Conservation (phyloP, 2,797 vertebrate species). For the Bothrops alternatus region DNA sequence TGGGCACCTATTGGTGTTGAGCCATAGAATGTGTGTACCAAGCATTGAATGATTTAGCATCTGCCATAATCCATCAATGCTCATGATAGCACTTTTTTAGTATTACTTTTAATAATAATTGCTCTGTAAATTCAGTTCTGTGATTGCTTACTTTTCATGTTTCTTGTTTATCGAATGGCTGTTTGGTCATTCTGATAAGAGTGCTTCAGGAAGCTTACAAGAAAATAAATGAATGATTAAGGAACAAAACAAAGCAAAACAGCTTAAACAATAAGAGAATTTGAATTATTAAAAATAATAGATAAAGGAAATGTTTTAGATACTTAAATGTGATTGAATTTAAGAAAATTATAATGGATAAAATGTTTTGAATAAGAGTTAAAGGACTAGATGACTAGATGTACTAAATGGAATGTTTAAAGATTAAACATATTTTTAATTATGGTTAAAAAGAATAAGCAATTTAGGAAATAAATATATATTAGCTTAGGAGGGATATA, state of each 20-base stretch:
- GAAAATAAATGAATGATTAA: neutral
- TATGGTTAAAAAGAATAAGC: too few species aligned
- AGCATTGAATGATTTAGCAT: neutral
- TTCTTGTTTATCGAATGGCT: neutral
- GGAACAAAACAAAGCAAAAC: neutral
- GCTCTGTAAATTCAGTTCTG: neutral
- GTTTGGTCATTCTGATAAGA: neutral
- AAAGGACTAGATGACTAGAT: too few species aligned
- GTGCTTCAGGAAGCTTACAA: neutral
- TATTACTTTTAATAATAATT: neutral
- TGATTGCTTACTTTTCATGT: neutral
- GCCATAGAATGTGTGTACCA: neutral
- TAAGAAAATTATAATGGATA: too few species aligned
- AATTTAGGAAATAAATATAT: too few species aligned
- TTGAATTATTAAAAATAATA: neutral
- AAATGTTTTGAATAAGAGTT: too few species aligned
- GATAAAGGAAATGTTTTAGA: too few species aligned
- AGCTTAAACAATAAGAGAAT: neutral
- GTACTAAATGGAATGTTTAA: too few species aligned
- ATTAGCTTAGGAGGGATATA: too few species aligned
- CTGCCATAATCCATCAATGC: neutral
- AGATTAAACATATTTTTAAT: too few species aligned
- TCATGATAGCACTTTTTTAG: neutral
- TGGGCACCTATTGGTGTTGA: neutral
- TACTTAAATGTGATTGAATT: too few species aligned